These are phyloP conservation scores for Plestiodon gilberti DNA, from an alignment of 2,113 vertebrate genomes.

Conservation along the genomic window DNA sequence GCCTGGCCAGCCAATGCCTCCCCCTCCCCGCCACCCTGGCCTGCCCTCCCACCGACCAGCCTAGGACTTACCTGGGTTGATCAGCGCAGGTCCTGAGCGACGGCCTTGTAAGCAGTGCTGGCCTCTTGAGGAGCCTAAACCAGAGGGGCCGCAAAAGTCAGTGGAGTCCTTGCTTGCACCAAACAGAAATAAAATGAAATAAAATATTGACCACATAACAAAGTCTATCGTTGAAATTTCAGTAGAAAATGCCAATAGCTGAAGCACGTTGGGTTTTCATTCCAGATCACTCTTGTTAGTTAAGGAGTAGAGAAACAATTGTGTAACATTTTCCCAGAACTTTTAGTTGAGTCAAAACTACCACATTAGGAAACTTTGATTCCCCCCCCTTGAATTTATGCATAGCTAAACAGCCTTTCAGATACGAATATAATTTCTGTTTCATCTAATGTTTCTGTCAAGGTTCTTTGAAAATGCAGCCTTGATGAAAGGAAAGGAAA, in stretches of 20 bases:
- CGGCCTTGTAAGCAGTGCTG: too few species aligned
- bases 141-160: too few species aligned
- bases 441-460: conserved; percentile 22
- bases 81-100: too few species aligned
- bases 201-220: too few species aligned
- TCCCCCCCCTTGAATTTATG: neutral
- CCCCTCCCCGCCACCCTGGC: too few species aligned
- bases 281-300: neutral
- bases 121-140: too few species aligned
- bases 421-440: neutral
- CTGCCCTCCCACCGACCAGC: too few species aligned
- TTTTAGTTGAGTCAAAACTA: neutral
- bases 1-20: too few species aligned
- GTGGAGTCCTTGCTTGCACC: too few species aligned
- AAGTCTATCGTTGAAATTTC: neutral
- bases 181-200: too few species aligned
- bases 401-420: conserved; percentile 12
- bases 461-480: conserved; percentile 6
- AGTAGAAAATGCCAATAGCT: neutral
- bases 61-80: too few species aligned
- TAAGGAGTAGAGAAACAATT: neutral
- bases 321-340: neutral
- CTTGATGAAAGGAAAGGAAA: neutral
- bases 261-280: neutral
- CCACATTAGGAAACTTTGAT: neutral